Evolutionary conservation across 1,140 invertebrate species (phyloP), one percentile per base, ranked within the genome.

Genomic region (Zaprionus ornatus): DNA sequence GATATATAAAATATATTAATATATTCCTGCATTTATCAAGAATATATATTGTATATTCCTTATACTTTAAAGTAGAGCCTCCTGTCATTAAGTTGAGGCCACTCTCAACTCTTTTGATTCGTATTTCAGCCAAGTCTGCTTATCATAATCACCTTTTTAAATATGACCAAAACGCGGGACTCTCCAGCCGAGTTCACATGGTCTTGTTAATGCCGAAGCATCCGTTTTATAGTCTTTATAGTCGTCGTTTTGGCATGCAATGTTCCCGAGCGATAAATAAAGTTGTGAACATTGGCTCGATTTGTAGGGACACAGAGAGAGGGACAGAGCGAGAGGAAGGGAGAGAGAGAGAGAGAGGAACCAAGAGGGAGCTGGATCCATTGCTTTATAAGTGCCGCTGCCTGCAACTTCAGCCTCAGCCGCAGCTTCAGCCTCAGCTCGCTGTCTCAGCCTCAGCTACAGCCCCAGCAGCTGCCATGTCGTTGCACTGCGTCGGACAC

Each of bases 401-500:
- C 55, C 50, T 23, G 27, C 56, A 59, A 61, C 73, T 50, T 61
- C 74, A 55, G 79, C 66, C 71, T 55, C 69, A 73, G 63, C 10
- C 54, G 19, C 62, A 29, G 56, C 56, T n/a, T 10, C 19, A 12
- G 45, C 10, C 9, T 35, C 56, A 27, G 55, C 32, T 35, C 10
- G 68, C 48, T 37, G 45, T 48, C 61, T 25, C 61, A 52, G 32
- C 17, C 32, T 10, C 35, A 37, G 12, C 35, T 54, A 35, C 60
- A 27, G 62, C 63, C 19, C 37, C 69, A 42, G 68, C 74, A 72
- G 74, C 82, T 84, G 82, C 75, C 83, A 86, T 86, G 82, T 84
- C 74, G 77, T 88, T 88, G 84, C 84, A 88, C 84, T 88, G 85
- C 85, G 82, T 81, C 81, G 79, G 86, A 90, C 85, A 90, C 85